These are phyloP conservation scores for Tupiocoris notatus DNA, from an alignment of 2,888 invertebrate species.

Conservation along the genomic window DNA sequence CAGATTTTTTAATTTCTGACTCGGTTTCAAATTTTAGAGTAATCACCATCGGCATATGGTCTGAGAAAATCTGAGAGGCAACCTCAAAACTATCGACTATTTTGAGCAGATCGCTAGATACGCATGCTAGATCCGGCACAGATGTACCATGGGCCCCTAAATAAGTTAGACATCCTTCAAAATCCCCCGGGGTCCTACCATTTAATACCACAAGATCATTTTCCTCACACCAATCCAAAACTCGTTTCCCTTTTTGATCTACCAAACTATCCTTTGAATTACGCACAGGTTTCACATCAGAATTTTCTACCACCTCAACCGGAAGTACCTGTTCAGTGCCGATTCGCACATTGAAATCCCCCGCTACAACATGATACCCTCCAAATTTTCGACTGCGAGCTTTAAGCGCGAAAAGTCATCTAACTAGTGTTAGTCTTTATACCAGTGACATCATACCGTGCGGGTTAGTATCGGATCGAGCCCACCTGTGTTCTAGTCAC, in stretches of 20 bases:
- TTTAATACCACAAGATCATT: conserved; percentile 19
- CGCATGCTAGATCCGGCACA: conserved; percentile 5
- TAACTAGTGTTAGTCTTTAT: too few species aligned
- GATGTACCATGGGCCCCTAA: background rate
- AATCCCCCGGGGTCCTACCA: conserved; percentile 5
- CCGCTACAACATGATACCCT: background rate
- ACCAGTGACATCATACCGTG: too few species aligned
- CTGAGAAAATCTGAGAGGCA: conserved; percentile 2
- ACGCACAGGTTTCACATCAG: background rate
- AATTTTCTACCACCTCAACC: background rate
- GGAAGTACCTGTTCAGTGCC: background rate
- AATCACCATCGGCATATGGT: conserved; percentile 26
- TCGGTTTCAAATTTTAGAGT: too few species aligned
- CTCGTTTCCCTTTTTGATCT: conserved; percentile 5
- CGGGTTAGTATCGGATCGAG: too few species aligned
- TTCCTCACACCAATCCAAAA: conserved; percentile 9
- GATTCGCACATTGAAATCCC: conserved; percentile 3
- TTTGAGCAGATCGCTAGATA: background rate
- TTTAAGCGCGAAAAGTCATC: too few species aligned
- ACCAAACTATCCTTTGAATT: conserved; percentile 4
- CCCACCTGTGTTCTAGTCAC: too few species aligned
- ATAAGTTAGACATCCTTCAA: conserved; percentile 7
- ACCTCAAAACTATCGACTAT: background rate
- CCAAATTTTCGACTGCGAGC: too few species aligned
- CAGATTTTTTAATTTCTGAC: too few species aligned